Evolutionary conservation across 2,888 invertebrate species (phyloP).

Genomic region (Dusona sp.): DNA sequence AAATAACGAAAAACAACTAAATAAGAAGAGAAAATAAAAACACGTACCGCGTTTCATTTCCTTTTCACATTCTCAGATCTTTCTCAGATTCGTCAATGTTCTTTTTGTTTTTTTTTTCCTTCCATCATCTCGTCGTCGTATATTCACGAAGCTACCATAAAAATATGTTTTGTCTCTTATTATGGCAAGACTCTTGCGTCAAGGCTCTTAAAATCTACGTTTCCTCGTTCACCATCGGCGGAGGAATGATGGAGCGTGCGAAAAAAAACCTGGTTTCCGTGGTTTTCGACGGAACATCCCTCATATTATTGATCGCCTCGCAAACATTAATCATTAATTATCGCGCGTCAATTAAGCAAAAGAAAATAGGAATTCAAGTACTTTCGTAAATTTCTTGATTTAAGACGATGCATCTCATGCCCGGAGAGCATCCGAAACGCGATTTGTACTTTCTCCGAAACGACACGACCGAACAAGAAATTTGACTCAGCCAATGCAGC

Average conservation of each 20-base stretch:
- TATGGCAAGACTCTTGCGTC: constrained; percentile 79
- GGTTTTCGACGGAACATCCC: not conserved
- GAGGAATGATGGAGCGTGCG: constrained; percentile 22
- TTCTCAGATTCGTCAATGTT: constrained; percentile 13
- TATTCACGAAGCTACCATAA: constrained; percentile 79
- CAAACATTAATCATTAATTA: not conserved
- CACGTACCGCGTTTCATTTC: constrained; percentile 61
- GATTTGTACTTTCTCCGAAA: constrained; percentile 32
- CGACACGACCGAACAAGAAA: not conserved
- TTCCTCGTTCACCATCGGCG: constrained; percentile 47
- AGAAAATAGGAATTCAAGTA: not conserved
- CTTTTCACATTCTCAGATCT: constrained; percentile 31
- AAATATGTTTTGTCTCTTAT: constrained; percentile 80
- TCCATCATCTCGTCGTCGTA: constrained; percentile 61
- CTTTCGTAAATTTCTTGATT: constrained; percentile 1
- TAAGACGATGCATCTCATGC: constrained; percentile 10
- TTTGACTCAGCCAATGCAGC: not conserved
- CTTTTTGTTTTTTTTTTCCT: constrained; percentile 6
- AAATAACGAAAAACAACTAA: constrained; percentile 39
- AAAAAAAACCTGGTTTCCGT: constrained; percentile 24
- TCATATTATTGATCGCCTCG: not conserved
- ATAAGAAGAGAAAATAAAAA: constrained; percentile 34
- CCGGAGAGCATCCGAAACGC: constrained; percentile 3
- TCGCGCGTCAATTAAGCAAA: not conserved
- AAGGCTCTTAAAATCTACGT: constrained; percentile 74